A percentile compares a stretch with the other conserved stretches of the same genome.
phyloP scores from a whole-genome alignment of 2,113 vertebrate species.

The Pseudorasbora parva region DNA sequence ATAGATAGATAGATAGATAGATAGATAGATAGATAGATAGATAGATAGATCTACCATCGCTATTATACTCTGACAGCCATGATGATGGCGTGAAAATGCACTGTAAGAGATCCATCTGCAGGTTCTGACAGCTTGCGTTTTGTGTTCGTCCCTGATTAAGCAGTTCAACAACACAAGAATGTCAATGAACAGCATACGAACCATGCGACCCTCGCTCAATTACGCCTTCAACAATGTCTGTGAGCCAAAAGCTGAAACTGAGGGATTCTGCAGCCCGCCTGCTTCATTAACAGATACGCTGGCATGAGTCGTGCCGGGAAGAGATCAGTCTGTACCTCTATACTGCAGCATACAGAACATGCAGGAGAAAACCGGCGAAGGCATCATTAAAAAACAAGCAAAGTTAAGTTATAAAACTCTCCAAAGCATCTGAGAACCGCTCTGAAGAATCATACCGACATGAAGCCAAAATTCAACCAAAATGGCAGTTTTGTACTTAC shows the following conservation, averaged over 20 bases:
- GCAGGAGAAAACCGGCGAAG: not conserved
- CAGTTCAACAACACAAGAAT: not conserved
- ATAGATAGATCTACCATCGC: too few relatives aligned
- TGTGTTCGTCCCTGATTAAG: not conserved
- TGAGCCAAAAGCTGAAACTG: not conserved
- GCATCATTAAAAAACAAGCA: not conserved
- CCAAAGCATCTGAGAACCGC: not conserved
- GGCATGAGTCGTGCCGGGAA: not conserved
- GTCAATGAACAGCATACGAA: not conserved
- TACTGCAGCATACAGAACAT: not conserved
- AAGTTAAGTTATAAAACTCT: not conserved
- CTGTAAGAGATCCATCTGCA: not conserved
- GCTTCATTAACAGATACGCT: not conserved
- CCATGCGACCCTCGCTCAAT: conserved; percentile 23
- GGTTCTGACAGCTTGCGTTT: not conserved
- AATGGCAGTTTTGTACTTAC: not conserved
- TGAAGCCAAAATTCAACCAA: not conserved
- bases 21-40: too few relatives aligned
- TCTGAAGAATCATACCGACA: conserved; percentile 13
- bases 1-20: not conserved
- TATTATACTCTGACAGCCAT: too few relatives aligned
- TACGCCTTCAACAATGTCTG: not conserved
- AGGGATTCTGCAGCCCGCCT: not conserved
- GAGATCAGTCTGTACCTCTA: not conserved
- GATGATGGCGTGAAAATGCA: not conserved